Evolutionary conservation across 92 coral and sea anemone species (phyloP), one percentile per base, ranked within the genome.

Genomic region (Diadumene lineata): DNA sequence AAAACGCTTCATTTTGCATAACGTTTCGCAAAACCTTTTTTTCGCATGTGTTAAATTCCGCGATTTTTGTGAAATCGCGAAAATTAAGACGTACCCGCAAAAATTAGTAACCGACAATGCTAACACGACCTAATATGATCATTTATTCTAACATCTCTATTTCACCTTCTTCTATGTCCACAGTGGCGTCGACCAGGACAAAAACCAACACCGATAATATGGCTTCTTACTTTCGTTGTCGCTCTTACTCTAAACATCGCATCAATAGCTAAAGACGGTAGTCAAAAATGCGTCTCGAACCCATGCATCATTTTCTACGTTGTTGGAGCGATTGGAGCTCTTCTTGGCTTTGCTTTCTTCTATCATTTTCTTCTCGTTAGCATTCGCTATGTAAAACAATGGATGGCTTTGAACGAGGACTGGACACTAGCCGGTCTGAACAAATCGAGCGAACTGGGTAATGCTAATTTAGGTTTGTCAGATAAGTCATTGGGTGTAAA

Each of bases 141-240:
- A n/a, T n/a, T n/a, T n/a, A n/a, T n/a, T n/a, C n/a, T n/a, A n/a
- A n/a, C n/a, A n/a, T n/a, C n/a, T n/a, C n/a, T n/a, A n/a, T n/a
- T n/a, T n/a, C n/a, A n/a, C n/a, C n/a, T n/a, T 44, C 46, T 25
- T 53, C 73, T 64, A 29, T 63, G 26, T 43, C 56, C 46, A 31
- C 66, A 94, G 98, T 94, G 98, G 98, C 93, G 94, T 3, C 85
- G 87, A 17, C 97, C 97, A 1, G 98, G 84, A n/a, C 88, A 89
- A 67, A 94, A 94, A 69, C 98, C 98, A n/a, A 81, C 88, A 19
- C 94, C 98, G 10, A 77, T 94, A 69, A 74, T 94, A 7, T 94
- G 98, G 98, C 77, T 94, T 44, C 56, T 91, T 16, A 88, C 98
- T 0, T 94, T 91, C 51, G 79, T 94, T 17, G 84, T 92, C 10